Evolutionary conservation across 2,113 vertebrate genomes (phyloP).

Genomic region (Solea solea): DNA sequence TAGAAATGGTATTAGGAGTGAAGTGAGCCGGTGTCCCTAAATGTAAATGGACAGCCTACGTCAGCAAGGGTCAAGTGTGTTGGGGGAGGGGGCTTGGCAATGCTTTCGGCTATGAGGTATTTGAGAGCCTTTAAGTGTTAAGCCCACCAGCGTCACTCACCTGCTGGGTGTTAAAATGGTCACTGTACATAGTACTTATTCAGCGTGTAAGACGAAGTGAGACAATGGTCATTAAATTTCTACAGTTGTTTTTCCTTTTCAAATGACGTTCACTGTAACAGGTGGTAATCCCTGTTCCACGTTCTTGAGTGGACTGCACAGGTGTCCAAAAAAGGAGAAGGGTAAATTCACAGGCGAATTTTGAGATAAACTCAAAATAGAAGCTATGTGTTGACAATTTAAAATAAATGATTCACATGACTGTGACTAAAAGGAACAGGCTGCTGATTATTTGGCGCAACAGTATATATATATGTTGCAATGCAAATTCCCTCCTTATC

Average conservation of each 20-base stretch:
- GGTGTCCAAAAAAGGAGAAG: slow-evolving; percentile 14
- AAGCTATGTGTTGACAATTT: slow-evolving; percentile 15
- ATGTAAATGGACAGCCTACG: slow-evolving; percentile 76
- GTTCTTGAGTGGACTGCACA: slow-evolving; percentile 22
- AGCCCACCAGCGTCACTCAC: slow-evolving; percentile 65
- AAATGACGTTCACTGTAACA: slow-evolving; percentile 12
- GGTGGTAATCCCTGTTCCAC: slow-evolving; percentile 13
- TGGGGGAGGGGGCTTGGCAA: slow-evolving; percentile 77
- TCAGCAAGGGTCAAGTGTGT: slow-evolving; percentile 76
- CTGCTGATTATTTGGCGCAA: slow-evolving; percentile 14
- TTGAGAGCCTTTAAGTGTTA: slow-evolving; percentile 81
- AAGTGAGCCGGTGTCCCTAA: slow-evolving; percentile 76
- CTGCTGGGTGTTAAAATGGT: slow-evolving; percentile 76
- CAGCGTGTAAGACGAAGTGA: slow-evolving; percentile 17
- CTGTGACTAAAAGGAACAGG: background rate
- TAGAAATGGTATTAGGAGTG: slow-evolving; percentile 68
- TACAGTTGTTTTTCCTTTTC: background rate
- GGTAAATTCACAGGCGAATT: background rate
- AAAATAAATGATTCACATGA: background rate
- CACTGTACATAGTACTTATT: slow-evolving; percentile 52
- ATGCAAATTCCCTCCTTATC: slow-evolving; percentile 28
- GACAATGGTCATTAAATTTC: slow-evolving; percentile 34
- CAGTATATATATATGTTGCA: slow-evolving; percentile 21
- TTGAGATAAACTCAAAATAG: slow-evolving; percentile 1
- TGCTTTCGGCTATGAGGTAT: slow-evolving; percentile 70